Percentiles rank a stretch among this genome's conserved stretches.
phyloP scores from a whole-genome alignment of 92 coral and sea anemone genomes.

The Virgularia gustaviana region DNA sequence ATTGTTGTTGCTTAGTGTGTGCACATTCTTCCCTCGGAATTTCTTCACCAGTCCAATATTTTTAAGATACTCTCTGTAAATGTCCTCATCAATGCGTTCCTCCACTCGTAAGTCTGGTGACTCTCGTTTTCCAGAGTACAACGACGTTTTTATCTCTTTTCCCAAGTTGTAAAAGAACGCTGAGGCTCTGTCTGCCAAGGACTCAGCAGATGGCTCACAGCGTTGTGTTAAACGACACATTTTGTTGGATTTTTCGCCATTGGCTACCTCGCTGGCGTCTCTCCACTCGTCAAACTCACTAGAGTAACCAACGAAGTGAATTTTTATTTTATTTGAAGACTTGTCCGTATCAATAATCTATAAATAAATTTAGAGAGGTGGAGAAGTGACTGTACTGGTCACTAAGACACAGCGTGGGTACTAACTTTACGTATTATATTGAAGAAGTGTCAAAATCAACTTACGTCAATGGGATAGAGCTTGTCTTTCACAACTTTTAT shows the following conservation, averaged over 20 bases:
- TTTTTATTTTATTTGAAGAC: slow-evolving; percentile 3
- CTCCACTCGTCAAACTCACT: background rate
- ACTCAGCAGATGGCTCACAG: slow-evolving; percentile 8
- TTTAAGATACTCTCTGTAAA: background rate
- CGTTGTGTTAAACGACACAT: background rate
- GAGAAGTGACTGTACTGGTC: no score
- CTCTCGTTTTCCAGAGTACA: slow-evolving; percentile 3
- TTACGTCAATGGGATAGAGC: slow-evolving; percentile 48
- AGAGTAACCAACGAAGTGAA: background rate
- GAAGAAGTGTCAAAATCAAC: background rate
- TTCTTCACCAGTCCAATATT: background rate
- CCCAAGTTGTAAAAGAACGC: slow-evolving; percentile 10
- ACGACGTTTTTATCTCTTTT: slow-evolving; percentile 1
- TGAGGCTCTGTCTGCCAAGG: slow-evolving; percentile 15
- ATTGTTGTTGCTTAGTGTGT: background rate
- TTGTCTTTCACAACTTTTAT: slow-evolving; percentile 22
- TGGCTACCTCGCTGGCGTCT: slow-evolving; percentile 2
- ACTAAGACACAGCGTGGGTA: no score
- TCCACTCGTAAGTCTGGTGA: background rate
- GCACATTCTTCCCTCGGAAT: background rate
- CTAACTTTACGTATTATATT: background rate
- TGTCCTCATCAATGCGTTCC: background rate
- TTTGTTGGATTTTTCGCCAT: background rate
- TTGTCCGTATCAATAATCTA: background rate
- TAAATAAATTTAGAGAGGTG: background rate